Percentiles rank a stretch among this genome's conserved stretches.
Evolutionary conservation across 1,140 invertebrate genomes (phyloP).

Genomic region (Drosophila carrolli): DNA sequence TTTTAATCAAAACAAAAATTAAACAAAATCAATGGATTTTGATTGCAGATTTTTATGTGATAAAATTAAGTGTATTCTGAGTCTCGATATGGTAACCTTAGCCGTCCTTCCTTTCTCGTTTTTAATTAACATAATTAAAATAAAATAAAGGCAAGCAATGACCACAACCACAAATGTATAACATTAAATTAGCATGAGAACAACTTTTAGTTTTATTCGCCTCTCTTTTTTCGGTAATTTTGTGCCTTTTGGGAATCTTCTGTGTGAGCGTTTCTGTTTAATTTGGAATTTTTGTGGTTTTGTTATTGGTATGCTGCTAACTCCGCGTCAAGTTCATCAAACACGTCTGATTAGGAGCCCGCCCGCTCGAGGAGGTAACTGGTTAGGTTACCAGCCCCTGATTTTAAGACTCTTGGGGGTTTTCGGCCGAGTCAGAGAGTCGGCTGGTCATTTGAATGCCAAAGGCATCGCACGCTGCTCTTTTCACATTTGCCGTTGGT

Average conservation of each 20-base stretch:
- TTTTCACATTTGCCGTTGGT: constrained; percentile 63
- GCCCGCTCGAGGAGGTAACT: constrained; percentile 30
- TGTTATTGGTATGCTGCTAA: constrained; percentile 43
- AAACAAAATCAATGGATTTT: neutral
- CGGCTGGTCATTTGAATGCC: constrained; percentile 74
- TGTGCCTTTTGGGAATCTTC: constrained; percentile 14
- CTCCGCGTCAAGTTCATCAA: constrained; percentile 77
- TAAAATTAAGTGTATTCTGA: constrained; percentile 34
- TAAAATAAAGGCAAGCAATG: constrained; percentile 69
- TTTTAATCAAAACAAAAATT: no score
- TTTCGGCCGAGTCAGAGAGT: constrained; percentile 37
- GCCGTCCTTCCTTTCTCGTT: constrained; percentile 51
- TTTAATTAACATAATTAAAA: constrained; percentile 80
- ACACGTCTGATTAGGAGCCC: constrained; percentile 53
- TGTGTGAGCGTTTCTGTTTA: constrained; percentile 31
- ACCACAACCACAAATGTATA: constrained; percentile 40
- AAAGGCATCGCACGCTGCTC: constrained; percentile 71
- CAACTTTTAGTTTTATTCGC: constrained; percentile 70
- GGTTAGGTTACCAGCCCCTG: constrained; percentile 26
- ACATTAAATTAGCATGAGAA: constrained; percentile 70
- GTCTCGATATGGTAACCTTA: constrained; percentile 10
- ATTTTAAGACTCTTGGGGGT: constrained; percentile 24
- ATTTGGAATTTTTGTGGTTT: constrained; percentile 16
- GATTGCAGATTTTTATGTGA: neutral
- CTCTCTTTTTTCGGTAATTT: constrained; percentile 28